Evolutionary conservation across 2,113 vertebrate species (phyloP).

Genomic region (Charina bottae): DNA sequence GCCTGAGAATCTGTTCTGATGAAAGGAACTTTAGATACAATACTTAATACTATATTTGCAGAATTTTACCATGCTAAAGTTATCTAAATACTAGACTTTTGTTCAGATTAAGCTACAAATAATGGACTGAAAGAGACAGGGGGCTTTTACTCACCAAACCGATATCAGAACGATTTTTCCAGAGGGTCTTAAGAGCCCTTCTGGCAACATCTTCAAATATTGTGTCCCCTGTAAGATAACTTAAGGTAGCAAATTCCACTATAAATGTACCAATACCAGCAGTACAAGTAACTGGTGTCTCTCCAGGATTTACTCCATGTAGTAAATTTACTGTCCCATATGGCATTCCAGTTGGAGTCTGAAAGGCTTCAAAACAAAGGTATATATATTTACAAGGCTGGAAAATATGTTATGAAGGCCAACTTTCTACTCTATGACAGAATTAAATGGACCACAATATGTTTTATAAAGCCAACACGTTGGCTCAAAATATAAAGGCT

Average conservation of each 20-base stretch:
- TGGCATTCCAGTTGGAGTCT: conserved; percentile 95
- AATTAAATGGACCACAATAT: background rate
- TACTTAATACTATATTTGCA: too few relatives aligned
- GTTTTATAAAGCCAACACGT: background rate
- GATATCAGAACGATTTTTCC: conserved; percentile 92
- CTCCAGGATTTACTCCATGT: conserved; percentile 87
- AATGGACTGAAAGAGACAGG: conserved; percentile 16
- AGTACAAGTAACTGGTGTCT: conserved; percentile 95
- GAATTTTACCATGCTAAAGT: background rate
- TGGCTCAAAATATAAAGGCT: background rate
- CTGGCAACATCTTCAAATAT: conserved; percentile 86
- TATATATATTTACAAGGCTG: background rate
- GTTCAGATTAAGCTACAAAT: background rate
- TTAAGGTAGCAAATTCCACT: conserved; percentile 93
- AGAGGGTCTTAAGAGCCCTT: conserved; percentile 85
- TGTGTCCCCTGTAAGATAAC: conserved; percentile 90
- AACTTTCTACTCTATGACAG: background rate
- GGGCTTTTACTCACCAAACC: conserved; percentile 84
- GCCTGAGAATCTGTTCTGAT: background rate
- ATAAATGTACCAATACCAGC: conserved; percentile 97
- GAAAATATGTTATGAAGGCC: background rate
- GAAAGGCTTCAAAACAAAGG: conserved; percentile 82
- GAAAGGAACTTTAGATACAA: too few relatives aligned
- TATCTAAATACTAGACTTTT: background rate
- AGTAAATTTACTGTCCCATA: conserved; percentile 96